Base-by-base conservation (phyloP, 1,140 invertebrate species). In the Tribolium madens region DNA sequence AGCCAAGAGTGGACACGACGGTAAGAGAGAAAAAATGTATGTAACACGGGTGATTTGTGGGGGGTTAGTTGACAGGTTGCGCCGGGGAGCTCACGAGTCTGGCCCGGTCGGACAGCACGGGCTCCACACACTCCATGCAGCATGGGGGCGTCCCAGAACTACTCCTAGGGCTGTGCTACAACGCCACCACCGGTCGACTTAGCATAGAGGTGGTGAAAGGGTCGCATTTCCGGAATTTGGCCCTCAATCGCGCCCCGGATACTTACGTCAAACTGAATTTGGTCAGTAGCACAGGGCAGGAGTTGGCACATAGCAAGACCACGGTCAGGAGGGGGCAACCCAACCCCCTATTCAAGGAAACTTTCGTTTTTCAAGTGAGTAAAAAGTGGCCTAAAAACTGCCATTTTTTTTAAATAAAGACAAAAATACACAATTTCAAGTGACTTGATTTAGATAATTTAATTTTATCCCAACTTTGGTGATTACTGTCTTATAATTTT, bases 281-380 rank as follows among this genome's bases (percentile, higher is more conserved):
- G 81, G 93, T 97, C 72, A 96, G 95, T 83, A 96, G 95, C 52
- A 95, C 94, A 80, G 95, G 96, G 7, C 95, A 97, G 87, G 96
- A 98, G 87, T 94, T 98, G 86, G 93, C 95, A 0, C 90, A 95
- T 46, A 94, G 94, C 83, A 98, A 98, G 87, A 97, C 96, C 3
- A 95, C 95, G 14, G 91, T 97, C 0, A 89, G 95, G 79, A 89
- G 96, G 31, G 95, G 95, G 12, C 96, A 97, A 86, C 96, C 96
- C 15, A 97, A 98, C 89, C 96, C 96, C 46, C 90, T 97, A 5
- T 98, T 97, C 84, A 97, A 98, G 85, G 96, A 98, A 87, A 96
- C 96, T 0, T 98, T 98, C 86, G 93, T 97, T 86, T 98, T 98
- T 88, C 96, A 97, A 89, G 94, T 95, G 87, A 86, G 84, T 81